Percentiles rank a stretch among this genome's conserved stretches.
These are phyloP conservation scores for Sebastes nivosus DNA, from an alignment of 2,797 vertebrate genomes.

Conservation along the genomic window DNA sequence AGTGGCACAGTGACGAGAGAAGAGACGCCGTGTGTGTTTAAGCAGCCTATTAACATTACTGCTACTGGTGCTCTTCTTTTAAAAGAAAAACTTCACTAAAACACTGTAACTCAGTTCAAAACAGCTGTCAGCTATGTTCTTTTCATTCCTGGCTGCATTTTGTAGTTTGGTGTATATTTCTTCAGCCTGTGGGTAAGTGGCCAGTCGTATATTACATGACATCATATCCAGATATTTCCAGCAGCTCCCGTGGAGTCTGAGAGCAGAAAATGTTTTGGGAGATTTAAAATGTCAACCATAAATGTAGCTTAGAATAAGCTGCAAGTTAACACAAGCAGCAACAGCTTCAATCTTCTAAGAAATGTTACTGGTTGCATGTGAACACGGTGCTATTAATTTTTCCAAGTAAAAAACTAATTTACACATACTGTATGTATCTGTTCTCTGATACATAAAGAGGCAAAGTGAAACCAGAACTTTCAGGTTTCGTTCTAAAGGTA, in stretches of 20 bases:
- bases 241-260: neutral
- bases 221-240: neutral
- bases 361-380: neutral
- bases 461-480: neutral
- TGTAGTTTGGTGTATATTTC: conserved; percentile 1
- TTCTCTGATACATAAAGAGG: neutral
- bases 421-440: neutral
- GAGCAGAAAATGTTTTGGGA: neutral
- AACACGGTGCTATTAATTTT: neutral
- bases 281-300: neutral
- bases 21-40: conserved; percentile 33
- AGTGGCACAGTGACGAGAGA: conserved; percentile 24
- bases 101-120: conserved; percentile 38
- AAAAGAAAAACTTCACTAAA: conserved; percentile 42
- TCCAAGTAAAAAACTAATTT: neutral
- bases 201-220: neutral
- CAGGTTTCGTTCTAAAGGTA: neutral
- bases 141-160: conserved; percentile 37
- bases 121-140: conserved; percentile 55
- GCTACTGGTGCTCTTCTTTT: conserved; percentile 36
- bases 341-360: neutral
- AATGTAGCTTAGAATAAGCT: neutral
- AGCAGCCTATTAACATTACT: conserved; percentile 50
- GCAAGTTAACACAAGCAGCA: neutral
- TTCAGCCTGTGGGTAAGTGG: neutral